Conservation (phyloP, 2,888 invertebrate genomes). For the Dicycla oo region DNA sequence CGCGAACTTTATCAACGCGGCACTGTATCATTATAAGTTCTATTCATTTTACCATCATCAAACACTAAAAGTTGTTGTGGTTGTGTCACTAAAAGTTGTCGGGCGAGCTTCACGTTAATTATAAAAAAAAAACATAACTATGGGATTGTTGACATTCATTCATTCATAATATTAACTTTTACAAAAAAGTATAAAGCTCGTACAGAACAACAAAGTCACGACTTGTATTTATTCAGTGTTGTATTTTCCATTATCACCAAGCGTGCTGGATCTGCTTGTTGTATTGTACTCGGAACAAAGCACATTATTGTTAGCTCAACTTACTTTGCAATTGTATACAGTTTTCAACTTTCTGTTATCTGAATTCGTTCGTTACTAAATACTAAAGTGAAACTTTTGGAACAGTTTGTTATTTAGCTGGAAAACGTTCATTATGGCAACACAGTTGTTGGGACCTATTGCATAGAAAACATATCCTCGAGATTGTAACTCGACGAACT, state of each 20-base stretch:
- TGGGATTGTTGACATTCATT: neutral
- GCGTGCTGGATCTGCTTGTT: conserved; percentile 5
- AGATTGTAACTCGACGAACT: neutral
- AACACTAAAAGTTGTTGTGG: conserved; percentile 3
- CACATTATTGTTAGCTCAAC: conserved; percentile 13
- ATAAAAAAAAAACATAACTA: conserved; percentile 16
- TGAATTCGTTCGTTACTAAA: conserved; percentile 6
- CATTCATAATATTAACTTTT: neutral
- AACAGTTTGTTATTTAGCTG: neutral
- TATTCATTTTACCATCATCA: conserved; percentile 38
- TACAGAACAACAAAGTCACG: conserved; percentile 4
- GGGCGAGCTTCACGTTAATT: conserved; percentile 18
- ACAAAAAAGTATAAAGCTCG: conserved; percentile 8
- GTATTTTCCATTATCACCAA: conserved; percentile 5
- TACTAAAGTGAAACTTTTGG: neutral
- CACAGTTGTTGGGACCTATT: neutral
- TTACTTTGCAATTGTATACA: conserved; percentile 3
- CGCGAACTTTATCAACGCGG: conserved; percentile 45
- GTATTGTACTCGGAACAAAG: conserved; percentile 16
- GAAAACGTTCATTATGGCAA: neutral
- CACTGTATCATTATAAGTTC: conserved; percentile 40
- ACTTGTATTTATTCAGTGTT: conserved; percentile 14
- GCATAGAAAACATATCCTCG: neutral
- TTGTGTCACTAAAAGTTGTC: neutral
- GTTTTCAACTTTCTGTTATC: conserved; percentile 9